Conservation (phyloP, 2,113 vertebrate genomes). For the Cisticola juncidis region DNA sequence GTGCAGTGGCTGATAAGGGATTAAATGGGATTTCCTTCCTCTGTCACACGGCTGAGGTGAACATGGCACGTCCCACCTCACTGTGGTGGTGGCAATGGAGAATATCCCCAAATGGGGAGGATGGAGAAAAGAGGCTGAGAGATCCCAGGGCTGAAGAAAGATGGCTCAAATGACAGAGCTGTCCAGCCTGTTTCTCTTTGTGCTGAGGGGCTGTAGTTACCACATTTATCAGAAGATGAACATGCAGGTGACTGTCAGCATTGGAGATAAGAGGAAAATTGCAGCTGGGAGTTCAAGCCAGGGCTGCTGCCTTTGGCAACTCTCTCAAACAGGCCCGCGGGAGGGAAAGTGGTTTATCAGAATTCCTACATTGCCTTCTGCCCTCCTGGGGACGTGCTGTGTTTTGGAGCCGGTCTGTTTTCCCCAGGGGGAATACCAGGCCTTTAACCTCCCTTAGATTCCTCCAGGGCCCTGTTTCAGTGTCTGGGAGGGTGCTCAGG, state of each 20-base stretch:
- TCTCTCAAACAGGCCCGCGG: not conserved
- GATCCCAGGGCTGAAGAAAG: not conserved
- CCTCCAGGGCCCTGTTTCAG: not conserved
- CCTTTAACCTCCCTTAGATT: not conserved
- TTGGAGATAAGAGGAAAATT: not conserved
- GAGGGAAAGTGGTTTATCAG: not conserved
- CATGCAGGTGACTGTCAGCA: not conserved
- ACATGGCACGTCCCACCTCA: accelerated
- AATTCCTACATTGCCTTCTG: not conserved
- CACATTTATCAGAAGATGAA: not conserved
- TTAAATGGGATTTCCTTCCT: not conserved
- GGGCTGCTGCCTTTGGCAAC: not conserved
- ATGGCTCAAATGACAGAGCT: not conserved
- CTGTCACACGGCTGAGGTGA: not conserved
- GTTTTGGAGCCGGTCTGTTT: not conserved
- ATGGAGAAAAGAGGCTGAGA: not conserved
- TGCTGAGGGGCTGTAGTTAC: not conserved
- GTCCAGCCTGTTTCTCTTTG: not conserved
- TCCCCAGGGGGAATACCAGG: not conserved
- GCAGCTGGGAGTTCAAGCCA: not conserved
- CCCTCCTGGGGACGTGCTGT: not conserved
- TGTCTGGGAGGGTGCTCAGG: not conserved
- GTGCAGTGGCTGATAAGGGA: not conserved
- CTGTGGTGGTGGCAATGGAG: not conserved
- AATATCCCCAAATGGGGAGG: not conserved